These are phyloP conservation scores for Lagria hirta DNA, from an alignment of 2,888 invertebrate species.

Conservation along the genomic window DNA sequence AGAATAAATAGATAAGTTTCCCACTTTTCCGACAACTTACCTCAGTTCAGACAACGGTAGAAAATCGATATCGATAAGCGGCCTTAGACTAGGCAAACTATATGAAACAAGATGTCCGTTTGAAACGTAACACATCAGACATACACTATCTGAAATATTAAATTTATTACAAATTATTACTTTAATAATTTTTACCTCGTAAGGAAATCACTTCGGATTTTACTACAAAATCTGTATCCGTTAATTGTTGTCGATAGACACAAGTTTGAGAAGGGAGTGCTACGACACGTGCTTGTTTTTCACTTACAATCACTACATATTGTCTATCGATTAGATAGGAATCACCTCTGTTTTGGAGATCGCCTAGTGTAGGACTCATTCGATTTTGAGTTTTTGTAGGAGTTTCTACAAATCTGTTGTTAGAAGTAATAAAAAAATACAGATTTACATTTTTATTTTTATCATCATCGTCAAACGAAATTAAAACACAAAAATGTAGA, in stretches of 20 bases:
- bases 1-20: slow-evolving; percentile 15
- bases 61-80: slow-evolving; percentile 90
- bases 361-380: slow-evolving; percentile 73
- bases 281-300: slow-evolving; percentile 92
- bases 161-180: slow-evolving; percentile 19
- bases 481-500: background rate
- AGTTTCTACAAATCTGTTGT: slow-evolving; percentile 53
- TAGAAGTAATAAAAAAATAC: slow-evolving; percentile 8
- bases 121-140: slow-evolving; percentile 90
- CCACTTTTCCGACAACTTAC: slow-evolving; percentile 57
- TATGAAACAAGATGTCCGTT: slow-evolving; percentile 92
- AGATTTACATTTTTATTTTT: background rate
- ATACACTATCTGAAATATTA: slow-evolving; percentile 80
- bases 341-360: slow-evolving; percentile 54
- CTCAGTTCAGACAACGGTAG: slow-evolving; percentile 92
- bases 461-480: background rate
- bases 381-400: slow-evolving; percentile 70
- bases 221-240: slow-evolving; percentile 90
- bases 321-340: slow-evolving; percentile 78
- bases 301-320: slow-evolving; percentile 90
- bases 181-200: slow-evolving; percentile 66
- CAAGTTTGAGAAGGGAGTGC: slow-evolving; percentile 95
- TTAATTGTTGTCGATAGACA: slow-evolving; percentile 89
- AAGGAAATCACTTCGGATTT: slow-evolving; percentile 91
- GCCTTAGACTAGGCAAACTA: slow-evolving; percentile 93